phyloP scores from a whole-genome alignment of 2,888 invertebrate genomes.

The Aleiodes alternator region DNA sequence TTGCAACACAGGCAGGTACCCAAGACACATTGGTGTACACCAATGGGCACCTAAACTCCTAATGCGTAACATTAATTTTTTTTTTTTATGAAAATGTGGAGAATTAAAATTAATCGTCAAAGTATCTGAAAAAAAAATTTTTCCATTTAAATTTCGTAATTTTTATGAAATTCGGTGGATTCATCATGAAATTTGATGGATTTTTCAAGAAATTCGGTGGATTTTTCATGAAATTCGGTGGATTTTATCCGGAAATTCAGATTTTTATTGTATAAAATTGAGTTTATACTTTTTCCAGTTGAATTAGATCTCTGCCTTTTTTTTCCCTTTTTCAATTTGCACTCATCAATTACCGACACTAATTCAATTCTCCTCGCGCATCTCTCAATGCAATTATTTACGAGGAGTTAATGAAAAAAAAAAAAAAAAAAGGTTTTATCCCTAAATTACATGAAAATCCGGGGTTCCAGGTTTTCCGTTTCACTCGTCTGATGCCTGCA shows the following conservation, averaged over 20 bases:
- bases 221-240: background rate
- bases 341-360: slow-evolving; percentile 9
- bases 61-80: slow-evolving; percentile 17
- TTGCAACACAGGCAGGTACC: slow-evolving; percentile 26
- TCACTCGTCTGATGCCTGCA: too few relatives aligned
- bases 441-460: too few relatives aligned
- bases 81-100: background rate
- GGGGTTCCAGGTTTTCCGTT: too few relatives aligned
- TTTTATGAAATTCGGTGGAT: background rate
- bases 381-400: slow-evolving; percentile 7
- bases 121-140: background rate
- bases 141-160: background rate
- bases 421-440: too few relatives aligned
- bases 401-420: background rate
- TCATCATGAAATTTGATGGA: background rate
- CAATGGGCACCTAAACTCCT: slow-evolving; percentile 8
- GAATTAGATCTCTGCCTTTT: background rate
- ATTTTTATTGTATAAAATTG: background rate
- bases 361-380: slow-evolving; percentile 23
- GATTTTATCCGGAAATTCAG: background rate
- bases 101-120: background rate
- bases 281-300: background rate
- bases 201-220: background rate
- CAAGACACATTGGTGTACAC: slow-evolving; percentile 8
- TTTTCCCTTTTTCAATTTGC: background rate